Percentiles rank a stretch among this genome's conserved stretches.
Evolutionary conservation across 2,888 invertebrate species (phyloP).

Genomic region (Aspidiotus rigidus): DNA sequence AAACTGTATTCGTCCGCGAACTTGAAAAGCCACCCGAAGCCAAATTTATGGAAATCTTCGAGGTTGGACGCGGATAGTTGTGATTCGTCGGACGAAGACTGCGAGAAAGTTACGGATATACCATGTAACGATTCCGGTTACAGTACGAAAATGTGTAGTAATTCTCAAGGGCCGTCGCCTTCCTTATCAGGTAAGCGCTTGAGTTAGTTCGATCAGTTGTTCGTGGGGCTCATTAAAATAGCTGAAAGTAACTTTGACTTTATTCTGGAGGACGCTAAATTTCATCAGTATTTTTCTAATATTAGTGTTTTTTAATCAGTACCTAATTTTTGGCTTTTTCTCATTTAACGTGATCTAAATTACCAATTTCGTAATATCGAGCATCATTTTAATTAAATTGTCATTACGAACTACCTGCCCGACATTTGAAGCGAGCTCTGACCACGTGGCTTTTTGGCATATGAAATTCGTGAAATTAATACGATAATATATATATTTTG

Average conservation of each 20-base stretch:
- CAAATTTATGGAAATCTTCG: slow-evolving; percentile 19
- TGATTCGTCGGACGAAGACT: slow-evolving; percentile 23
- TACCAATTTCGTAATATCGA: no score
- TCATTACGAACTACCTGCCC: no score
- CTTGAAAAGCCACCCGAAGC: slow-evolving; percentile 1
- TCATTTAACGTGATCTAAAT: no score
- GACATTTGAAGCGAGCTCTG: no score
- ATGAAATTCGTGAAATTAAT: no score
- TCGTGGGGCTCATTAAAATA: no score
- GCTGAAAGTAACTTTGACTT: no score
- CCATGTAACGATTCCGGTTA: slow-evolving; percentile 74
- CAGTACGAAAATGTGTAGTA: slow-evolving; percentile 60
- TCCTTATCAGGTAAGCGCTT: slow-evolving; percentile 38
- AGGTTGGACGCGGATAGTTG: slow-evolving; percentile 17
- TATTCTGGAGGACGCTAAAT: background rate
- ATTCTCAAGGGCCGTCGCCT: slow-evolving; percentile 38
- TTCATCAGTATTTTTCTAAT: no score
- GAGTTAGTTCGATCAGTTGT: no score
- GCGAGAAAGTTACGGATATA: slow-evolving; percentile 30
- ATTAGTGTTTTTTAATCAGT: background rate
- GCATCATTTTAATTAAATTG: no score
- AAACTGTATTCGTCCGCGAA: slow-evolving; percentile 12
- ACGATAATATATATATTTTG: background rate
- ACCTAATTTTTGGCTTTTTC: slow-evolving; percentile 1
- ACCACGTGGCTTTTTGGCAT: no score